Conservation (phyloP, 2,888 invertebrate species). For the Osmoderma eremita region DNA sequence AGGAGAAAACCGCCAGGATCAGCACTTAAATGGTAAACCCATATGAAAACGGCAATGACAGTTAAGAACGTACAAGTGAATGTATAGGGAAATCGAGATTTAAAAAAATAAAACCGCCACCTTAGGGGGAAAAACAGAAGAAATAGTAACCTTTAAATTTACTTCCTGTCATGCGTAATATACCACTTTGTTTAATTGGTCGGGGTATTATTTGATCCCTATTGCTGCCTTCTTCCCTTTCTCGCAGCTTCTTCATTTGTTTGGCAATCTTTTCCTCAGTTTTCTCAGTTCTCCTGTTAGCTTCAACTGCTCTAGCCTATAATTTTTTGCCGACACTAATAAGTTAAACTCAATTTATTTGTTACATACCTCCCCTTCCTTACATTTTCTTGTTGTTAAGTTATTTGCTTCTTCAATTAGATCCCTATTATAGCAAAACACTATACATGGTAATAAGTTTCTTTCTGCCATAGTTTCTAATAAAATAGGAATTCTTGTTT, state of each 20-base stretch:
- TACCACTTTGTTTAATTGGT: slow-evolving; percentile 3
- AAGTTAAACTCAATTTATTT: not conserved
- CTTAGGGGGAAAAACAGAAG: too few species aligned
- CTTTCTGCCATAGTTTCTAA: slow-evolving; percentile 41
- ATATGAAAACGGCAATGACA: too few species aligned
- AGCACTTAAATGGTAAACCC: too few species aligned
- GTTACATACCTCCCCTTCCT: slow-evolving; percentile 22
- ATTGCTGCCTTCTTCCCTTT: slow-evolving; percentile 17
- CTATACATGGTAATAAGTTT: slow-evolving; percentile 48
- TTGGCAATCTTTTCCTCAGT: not conserved
- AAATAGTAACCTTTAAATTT: slow-evolving; percentile 42
- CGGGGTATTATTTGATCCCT: not conserved
- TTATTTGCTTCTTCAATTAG: slow-evolving; percentile 36
- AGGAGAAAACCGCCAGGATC: too few species aligned
- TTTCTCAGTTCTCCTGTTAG: slow-evolving; percentile 7
- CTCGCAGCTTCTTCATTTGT: slow-evolving; percentile 16
- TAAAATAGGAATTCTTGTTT: not conserved
- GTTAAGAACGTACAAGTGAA: too few species aligned
- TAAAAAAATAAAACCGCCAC: too few species aligned
- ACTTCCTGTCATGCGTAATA: slow-evolving; percentile 27
- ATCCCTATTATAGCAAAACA: slow-evolving; percentile 47
- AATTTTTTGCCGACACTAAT: not conserved
- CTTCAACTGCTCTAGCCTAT: not conserved
- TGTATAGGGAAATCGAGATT: too few species aligned
- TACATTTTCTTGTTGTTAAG: not conserved